phyloP scores from a whole-genome alignment of 2,113 vertebrate species.

The Hippocampus comes region DNA sequence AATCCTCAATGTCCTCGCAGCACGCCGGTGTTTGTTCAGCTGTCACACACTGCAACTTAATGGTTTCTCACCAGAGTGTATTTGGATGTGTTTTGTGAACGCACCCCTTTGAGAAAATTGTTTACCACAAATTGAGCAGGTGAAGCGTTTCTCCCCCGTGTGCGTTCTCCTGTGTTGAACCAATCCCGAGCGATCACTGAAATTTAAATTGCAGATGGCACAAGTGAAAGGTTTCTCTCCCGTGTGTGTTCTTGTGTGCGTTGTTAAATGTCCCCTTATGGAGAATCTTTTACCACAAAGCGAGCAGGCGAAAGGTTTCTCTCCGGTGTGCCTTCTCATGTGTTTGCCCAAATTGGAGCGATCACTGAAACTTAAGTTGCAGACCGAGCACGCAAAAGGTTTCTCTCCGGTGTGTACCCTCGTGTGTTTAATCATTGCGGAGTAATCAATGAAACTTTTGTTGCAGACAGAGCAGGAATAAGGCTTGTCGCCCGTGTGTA shows the following conservation, averaged over 20 bases:
- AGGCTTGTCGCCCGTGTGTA: conserved; percentile 1
- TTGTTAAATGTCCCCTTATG: background rate
- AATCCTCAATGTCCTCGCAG: background rate
- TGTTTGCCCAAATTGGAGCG: conserved; percentile 4
- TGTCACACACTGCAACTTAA: background rate
- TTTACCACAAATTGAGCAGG: background rate
- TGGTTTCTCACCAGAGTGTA: background rate
- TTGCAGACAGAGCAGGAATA: background rate
- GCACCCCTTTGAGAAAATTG: background rate
- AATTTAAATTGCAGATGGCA: background rate
- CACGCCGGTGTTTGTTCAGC: background rate
- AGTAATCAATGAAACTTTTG: background rate
- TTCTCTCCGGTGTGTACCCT: background rate
- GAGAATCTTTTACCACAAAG: background rate
- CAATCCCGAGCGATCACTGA: background rate
- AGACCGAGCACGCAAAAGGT: background rate
- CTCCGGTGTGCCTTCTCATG: background rate
- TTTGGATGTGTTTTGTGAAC: background rate
- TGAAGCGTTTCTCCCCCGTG: background rate
- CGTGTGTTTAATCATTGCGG: background rate
- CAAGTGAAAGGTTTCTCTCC: background rate
- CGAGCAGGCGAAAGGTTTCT: background rate
- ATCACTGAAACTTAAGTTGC: background rate
- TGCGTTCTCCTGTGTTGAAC: background rate
- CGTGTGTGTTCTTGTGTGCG: background rate